Evolutionary conservation across 2,113 vertebrate species (phyloP).

Genomic region (Cavia aperea): DNA sequence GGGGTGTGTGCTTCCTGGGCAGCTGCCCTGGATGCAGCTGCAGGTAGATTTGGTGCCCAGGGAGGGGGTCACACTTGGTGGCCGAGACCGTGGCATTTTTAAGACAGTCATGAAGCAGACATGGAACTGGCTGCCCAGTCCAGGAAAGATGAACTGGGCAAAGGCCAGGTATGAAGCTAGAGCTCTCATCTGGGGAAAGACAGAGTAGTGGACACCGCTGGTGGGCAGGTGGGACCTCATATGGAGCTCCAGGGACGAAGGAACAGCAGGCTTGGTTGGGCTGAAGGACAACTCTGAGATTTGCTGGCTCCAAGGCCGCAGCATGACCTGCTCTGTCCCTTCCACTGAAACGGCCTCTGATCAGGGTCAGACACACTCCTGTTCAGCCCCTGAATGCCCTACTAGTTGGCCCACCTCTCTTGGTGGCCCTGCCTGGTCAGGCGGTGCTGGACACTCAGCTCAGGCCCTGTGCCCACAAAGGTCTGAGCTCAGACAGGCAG

Average conservation of each 20-base stretch:
- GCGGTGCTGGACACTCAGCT: not conserved
- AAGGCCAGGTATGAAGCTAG: not conserved
- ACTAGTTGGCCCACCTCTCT: not conserved
- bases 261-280: not conserved
- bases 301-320: not conserved
- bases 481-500: not conserved
- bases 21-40: not conserved
- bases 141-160: not conserved
- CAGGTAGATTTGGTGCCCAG: not conserved
- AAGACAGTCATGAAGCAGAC: not conserved
- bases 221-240: not conserved
- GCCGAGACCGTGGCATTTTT: not conserved
- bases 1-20: not conserved
- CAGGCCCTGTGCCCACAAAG: not conserved
- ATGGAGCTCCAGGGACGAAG: not conserved
- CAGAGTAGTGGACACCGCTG: not conserved
- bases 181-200: not conserved
- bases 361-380: not conserved
- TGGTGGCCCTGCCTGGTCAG: not conserved
- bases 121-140: not conserved
- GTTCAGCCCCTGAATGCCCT: not conserved
- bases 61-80: not conserved
- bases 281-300: not conserved
- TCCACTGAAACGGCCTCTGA: not conserved
- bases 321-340: not conserved